A percentile compares a stretch with the other conserved stretches of the same genome.
Evolutionary conservation across 1,140 invertebrate species (phyloP).

Genomic region (Ceratosolen solmsi): DNA sequence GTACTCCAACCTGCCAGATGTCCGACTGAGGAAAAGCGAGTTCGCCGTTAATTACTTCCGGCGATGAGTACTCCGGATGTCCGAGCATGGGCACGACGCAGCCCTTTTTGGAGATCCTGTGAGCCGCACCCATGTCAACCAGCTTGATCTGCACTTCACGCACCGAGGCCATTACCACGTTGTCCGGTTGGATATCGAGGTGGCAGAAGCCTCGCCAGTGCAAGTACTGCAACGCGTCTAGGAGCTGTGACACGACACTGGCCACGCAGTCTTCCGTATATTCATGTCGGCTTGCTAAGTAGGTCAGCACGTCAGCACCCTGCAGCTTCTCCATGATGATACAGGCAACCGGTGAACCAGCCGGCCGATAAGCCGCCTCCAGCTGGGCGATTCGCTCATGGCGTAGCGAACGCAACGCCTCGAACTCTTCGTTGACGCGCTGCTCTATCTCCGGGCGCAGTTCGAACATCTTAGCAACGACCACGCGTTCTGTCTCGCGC

Average conservation of each 20-base stretch:
- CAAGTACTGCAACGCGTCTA: conserved; percentile 92
- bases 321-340: conserved; percentile 91
- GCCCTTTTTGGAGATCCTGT: conserved; percentile 85
- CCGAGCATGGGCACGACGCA: conserved; percentile 80
- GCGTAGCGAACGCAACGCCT: conserved; percentile 83
- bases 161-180: conserved; percentile 94
- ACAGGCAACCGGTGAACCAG: conserved; percentile 78
- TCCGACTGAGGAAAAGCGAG: conserved; percentile 91
- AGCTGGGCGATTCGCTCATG: conserved; percentile 90
- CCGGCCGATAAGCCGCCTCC: conserved; percentile 81
- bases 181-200: conserved; percentile 95
- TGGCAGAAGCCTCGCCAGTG: conserved; percentile 95
- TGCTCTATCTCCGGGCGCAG: conserved; percentile 79
- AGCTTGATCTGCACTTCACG: conserved; percentile 91
- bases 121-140: conserved; percentile 91
- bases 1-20: conserved; percentile 95
- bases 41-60: conserved; percentile 92
- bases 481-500: conserved; percentile 80
- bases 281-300: conserved; percentile 87
- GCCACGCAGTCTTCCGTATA: conserved; percentile 94
- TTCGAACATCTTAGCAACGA: conserved; percentile 87
- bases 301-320: conserved; percentile 92
- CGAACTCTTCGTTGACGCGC: conserved; percentile 80
- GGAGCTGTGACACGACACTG: conserved; percentile 85
- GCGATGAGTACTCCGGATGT: conserved; percentile 86